Conservation (phyloP, 2,797 vertebrate genomes). For the Melanotaenia pygmaea region DNA sequence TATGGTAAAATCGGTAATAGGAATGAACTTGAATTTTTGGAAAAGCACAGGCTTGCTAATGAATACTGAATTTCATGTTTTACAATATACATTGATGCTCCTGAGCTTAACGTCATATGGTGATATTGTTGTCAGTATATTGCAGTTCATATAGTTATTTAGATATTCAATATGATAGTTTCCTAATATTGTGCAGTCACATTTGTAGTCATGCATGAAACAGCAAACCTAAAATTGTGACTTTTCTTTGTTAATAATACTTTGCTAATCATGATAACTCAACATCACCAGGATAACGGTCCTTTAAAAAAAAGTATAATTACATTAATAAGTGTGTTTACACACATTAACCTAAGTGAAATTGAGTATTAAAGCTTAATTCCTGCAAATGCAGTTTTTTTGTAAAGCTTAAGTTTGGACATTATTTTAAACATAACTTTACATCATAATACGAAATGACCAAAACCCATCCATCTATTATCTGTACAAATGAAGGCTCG, state of each 20-base stretch:
- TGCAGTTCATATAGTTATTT: background rate
- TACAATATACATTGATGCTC: background rate
- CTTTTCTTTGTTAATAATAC: no score
- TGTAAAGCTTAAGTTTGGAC: background rate
- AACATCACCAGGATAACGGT: background rate
- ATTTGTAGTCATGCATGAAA: background rate
- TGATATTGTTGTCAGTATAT: background rate
- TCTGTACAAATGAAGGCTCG: no score
- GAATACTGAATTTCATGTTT: background rate
- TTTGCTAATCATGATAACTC: background rate
- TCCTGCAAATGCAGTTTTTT: background rate
- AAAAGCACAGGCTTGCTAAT: background rate
- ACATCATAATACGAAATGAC: no score
- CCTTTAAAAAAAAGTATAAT: no score
- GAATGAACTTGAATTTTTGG: no score
- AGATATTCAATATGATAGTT: background rate
- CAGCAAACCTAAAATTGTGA: background rate
- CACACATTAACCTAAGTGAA: background rate
- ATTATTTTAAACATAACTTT: background rate
- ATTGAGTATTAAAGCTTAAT: background rate
- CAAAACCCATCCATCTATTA: background rate
- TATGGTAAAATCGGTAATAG: no score
- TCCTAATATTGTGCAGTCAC: background rate
- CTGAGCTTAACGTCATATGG: background rate
- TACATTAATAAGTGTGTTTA: background rate